Evolutionary conservation across 2,797 vertebrate genomes (phyloP), one percentile per base, ranked within the genome.

Genomic region (Crenichthys baileyi): DNA sequence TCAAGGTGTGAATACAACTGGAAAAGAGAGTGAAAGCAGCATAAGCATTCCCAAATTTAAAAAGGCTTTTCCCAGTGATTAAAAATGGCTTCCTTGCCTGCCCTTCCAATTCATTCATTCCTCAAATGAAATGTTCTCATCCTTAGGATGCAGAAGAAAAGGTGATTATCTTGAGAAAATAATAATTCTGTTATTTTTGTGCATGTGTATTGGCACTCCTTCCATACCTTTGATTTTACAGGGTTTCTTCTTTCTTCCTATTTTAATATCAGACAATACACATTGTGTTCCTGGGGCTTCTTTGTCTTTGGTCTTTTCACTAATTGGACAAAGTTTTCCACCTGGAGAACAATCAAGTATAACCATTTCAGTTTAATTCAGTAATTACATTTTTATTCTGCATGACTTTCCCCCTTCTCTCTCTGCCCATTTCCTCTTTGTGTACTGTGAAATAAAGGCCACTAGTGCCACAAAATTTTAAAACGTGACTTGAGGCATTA

Each of bases 1-100:
- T 72, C 20, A 73, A 73, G 36, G 72, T 73, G 72, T 58, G 53
- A 73, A 41, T n/a, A 58, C 12, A n/a, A 44, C 24, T 26, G 53
- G 24, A 39, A 36, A 41, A 24, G 12, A 15, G 51, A 41, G 11
- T 5, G 22, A 12, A 41, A 24, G 72, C 72, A 41, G n/a, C 26
- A 51, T 46, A n/a, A n/a, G 11, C 22, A 48, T 16, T 51, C 31
- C 20, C 31, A 65, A 65, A 13, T 36, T 36, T 65, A n/a, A 18
- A 31, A 15, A 36, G 16, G 7, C 61, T 65, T 65, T 65, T 65
- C 31, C 7, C 31, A 36, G 22, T 65, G 31, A 65, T 41, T 22
- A 65, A 65, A 22, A 65, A 65, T 41, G 6, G 31, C 29, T 61
- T 18, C 60, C 60, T 61, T 36, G 15, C 15, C 29, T 31, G 7